phyloP scores from a whole-genome alignment of 1,140 invertebrate species.

The Ditylenchus dipsaci region DNA sequence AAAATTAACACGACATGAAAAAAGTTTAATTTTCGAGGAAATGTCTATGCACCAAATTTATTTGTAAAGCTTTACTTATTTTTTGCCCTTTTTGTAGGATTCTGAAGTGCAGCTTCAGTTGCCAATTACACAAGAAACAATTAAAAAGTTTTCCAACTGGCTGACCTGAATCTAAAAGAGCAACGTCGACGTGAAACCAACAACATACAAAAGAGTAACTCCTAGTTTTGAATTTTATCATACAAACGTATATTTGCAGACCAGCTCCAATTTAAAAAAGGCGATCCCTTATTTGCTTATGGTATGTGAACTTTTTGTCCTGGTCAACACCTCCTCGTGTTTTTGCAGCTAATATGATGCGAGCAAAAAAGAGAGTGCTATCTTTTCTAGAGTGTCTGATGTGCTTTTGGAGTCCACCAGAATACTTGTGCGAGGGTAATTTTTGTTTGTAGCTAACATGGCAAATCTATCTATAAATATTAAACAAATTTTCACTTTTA shows the following conservation, averaged over 20 bases:
- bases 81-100: slow-evolving; percentile 26
- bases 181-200: slow-evolving; percentile 24
- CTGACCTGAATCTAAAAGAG: slow-evolving; percentile 40
- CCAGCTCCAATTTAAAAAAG: slow-evolving; percentile 29
- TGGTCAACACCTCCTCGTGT: not conserved
- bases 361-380: slow-evolving; percentile 39
- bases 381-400: slow-evolving; percentile 36
- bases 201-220: slow-evolving; percentile 38
- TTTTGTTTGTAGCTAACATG: not conserved
- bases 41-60: no score
- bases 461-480: no score
- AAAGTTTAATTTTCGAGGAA: no score
- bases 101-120: slow-evolving; percentile 32
- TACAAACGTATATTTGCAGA: slow-evolving; percentile 21
- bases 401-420: slow-evolving; percentile 44
- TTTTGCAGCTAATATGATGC: slow-evolving; percentile 32
- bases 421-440: slow-evolving; percentile 37
- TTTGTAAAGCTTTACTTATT: no score
- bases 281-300: slow-evolving; percentile 49
- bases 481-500: not conserved
- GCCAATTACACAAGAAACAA: slow-evolving; percentile 39
- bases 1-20: no score
- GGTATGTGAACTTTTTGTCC: no score
- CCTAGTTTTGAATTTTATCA: not conserved
- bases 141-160: slow-evolving; percentile 43